Conservation (phyloP, 2,113 vertebrate species). For the Lonchura striata region DNA sequence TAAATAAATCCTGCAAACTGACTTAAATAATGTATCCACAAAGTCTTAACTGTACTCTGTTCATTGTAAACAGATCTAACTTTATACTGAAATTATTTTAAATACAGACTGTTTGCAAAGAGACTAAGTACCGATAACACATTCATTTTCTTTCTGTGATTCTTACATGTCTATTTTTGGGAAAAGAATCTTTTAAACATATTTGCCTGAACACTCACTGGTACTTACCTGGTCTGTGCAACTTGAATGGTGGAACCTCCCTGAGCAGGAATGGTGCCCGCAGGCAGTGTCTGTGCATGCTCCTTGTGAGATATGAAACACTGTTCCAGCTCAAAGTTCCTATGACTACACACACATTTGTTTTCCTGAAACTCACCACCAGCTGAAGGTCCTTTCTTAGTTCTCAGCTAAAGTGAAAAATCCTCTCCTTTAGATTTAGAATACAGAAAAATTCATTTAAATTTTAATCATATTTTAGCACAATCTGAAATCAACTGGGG, state of each 20-base stretch:
- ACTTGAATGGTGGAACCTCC: neutral
- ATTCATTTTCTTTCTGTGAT: neutral
- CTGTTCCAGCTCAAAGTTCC: neutral
- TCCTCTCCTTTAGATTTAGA: neutral
- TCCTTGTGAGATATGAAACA: rapidly evolving
- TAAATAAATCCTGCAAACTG: neutral
- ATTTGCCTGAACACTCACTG: neutral
- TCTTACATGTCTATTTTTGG: neutral
- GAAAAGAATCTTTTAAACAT: neutral
- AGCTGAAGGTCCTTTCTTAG: neutral
- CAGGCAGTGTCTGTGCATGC: neutral
- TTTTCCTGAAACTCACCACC: neutral
- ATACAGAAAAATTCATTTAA: neutral
- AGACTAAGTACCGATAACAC: rapidly evolving
- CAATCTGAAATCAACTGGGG: neutral
- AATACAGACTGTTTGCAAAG: neutral
- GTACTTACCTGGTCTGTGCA: neutral
- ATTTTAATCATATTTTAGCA: neutral
- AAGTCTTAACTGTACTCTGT: neutral
- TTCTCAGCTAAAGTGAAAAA: neutral
- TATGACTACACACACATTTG: neutral
- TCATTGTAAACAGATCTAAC: neutral
- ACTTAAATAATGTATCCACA: neutral
- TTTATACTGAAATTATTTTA: neutral
- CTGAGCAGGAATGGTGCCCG: neutral